Evolutionary conservation across 2,888 invertebrate species (phyloP), one percentile per base, ranked within the genome.

Genomic region (Cerastis rubricosa): DNA sequence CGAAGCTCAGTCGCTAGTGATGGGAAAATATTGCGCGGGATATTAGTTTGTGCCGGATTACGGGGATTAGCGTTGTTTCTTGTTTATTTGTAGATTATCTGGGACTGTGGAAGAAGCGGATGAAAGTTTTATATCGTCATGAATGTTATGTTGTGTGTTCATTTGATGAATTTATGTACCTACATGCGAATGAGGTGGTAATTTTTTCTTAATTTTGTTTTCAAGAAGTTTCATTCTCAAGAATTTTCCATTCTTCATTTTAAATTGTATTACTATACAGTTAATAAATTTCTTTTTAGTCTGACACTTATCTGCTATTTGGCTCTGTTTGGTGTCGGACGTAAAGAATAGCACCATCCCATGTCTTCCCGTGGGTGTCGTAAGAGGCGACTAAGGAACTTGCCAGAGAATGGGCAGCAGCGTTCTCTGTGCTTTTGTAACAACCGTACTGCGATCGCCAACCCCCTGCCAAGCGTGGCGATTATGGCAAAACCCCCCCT

Each of bases 1-100:
- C 76, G 78, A 61, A 66, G 63, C 40, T 64, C 29, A 40, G 43
- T 57, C 22, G 59, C 64, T 76, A 74, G 74, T 82, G 75, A 77
- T 85, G 66, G 77, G 72, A 71, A 84, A 76, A 74, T 83, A 74
- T 76, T 78, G 81, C 29, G 25, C 8, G 49, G 49, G 59, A 76
- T 83, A 82, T 82, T 71, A 79, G 75, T 83, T 83, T 65, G 25
- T 69, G 54, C 14, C 14, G 74, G 79, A 65, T 82, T 74, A 69
- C 14, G 54, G 6, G 45, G 61, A 51, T 75, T 79, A 74, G 67
- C 63, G 74, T 71, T 81, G 70, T 78, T 63, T 40, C 51, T 81
- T 67, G 70, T 81, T 81, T 78, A 77, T 77, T 63, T 64, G 49
- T 59, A 45, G 49, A 43, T 68, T 80, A 80, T 76, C 40, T n/a